Evolutionary conservation across 30 jellyfish, hydroid and myxozoan species (phyloP), one percentile per base, ranked within the genome.

Genomic region (Aurelia sp.): DNA sequence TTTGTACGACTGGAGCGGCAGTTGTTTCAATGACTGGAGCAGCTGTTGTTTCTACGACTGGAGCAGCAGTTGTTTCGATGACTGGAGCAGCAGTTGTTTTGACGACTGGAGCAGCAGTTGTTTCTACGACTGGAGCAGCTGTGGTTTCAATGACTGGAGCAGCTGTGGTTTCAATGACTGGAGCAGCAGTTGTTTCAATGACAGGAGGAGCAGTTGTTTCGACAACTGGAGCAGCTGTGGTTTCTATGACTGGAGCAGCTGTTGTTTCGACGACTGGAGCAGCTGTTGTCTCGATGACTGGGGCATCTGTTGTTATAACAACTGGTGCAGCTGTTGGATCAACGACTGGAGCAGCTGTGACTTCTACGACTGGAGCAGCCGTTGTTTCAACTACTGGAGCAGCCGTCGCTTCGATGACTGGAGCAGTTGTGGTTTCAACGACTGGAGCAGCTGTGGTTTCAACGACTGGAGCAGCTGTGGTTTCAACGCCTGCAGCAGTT

Each of bases 21-120:
- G 8, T 38, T 24, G 92, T 83, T 17, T 44, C 63, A 22, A 72
- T 80, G 55, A 58, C 77, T 51, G 93, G 88, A 38, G 67, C 88
- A 22, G 78, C 79, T 0, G 88, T 78, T 15, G 79, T 62, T 53
- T 74, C 85, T 11, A 50, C 72, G 15, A 52, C 81, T 47, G 88
- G 84, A n/a, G 88, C 87, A 55, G 75, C 93, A 19, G 93, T 84
- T 16, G 93, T 84, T 38, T 35, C 93, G 15, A 27, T 13, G 24
- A 62, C 71, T 50, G 93, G 88, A 71, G 88, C 82, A 69, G 65
- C 74, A 10, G 87, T 58, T 10, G 76, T 50, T 63, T 80, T 73
- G 31, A n/a, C 84, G 16, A n/a, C 83, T 35, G 86, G 67, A 40
- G 84, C 72, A 22, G 58, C 85, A 0, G 84, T 66, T 0, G 85